Conservation (phyloP, 2,888 invertebrate species). For the Marronus borbonicus region DNA sequence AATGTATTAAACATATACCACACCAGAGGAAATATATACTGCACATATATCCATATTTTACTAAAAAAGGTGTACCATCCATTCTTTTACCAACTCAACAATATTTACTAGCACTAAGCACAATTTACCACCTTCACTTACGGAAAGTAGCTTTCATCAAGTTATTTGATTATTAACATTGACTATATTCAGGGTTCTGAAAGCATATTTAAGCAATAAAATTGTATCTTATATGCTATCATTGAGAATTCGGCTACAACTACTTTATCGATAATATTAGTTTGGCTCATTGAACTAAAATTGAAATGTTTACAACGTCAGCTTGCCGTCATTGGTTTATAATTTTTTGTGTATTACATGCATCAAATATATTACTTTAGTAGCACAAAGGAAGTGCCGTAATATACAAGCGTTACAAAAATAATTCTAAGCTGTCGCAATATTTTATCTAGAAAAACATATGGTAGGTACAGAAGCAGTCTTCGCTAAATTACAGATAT, state of each 20-base stretch:
- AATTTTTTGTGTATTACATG: slow-evolving; percentile 12
- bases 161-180: background rate
- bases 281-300: slow-evolving; percentile 34
- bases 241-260: slow-evolving; percentile 1
- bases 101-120: background rate
- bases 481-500: too few relatives aligned
- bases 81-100: background rate
- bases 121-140: background rate
- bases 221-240: background rate
- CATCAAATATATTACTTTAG: background rate
- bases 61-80: background rate
- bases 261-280: background rate
- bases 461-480: too few relatives aligned
- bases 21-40: background rate
- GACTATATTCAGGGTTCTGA: slow-evolving; percentile 1
- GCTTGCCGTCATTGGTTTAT: slow-evolving; percentile 36
- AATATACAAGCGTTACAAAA: too few relatives aligned
- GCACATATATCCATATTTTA: background rate
- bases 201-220: background rate
- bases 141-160: background rate
- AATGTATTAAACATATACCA: background rate
- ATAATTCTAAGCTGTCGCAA: too few relatives aligned
- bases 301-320: slow-evolving; percentile 29
- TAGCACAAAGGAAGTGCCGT: background rate
- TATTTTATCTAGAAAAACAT: too few relatives aligned